Percentiles rank a stretch among this genome's conserved stretches.
Conservation (phyloP, 2,113 vertebrate genomes). For the Noctilio leporinus region DNA sequence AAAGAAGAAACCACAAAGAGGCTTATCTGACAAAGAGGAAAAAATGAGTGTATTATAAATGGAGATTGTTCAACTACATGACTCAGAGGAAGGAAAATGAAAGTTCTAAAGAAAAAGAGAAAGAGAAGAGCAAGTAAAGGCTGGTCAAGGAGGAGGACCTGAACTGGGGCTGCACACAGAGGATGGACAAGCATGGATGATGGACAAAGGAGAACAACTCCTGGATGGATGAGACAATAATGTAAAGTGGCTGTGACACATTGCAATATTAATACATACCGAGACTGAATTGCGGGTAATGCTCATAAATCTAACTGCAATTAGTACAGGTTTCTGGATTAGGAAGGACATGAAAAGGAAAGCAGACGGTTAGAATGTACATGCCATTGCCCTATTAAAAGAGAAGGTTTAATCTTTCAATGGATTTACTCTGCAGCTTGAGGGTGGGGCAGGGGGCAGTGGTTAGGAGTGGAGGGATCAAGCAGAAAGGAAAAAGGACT, state of each 20-base stretch:
- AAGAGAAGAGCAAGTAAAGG: slow-evolving; percentile 44
- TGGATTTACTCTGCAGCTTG: background rate
- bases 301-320: slow-evolving; percentile 98
- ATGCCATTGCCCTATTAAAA: slow-evolving; percentile 63
- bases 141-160: slow-evolving; percentile 22
- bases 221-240: slow-evolving; percentile 75
- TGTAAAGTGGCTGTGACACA: slow-evolving; percentile 60
- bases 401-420: slow-evolving; percentile 60
- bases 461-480: no score
- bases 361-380: slow-evolving; percentile 86
- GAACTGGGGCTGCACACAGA: slow-evolving; percentile 30
- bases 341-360: slow-evolving; percentile 89
- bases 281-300: slow-evolving; percentile 90
- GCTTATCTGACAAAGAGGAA: slow-evolving; percentile 33
- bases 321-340: slow-evolving; percentile 96
- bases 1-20: slow-evolving; percentile 44
- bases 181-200: slow-evolving; percentile 61
- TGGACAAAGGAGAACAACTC: slow-evolving; percentile 73
- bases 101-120: slow-evolving; percentile 33
- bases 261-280: slow-evolving; percentile 88
- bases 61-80: background rate
- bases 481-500: no score
- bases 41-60: background rate
- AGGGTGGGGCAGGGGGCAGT: no score
- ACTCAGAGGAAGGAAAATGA: slow-evolving; percentile 22